These are phyloP conservation scores for Muscicapa comitata DNA, from an alignment of 2,797 vertebrate genomes.

Conservation along the genomic window DNA sequence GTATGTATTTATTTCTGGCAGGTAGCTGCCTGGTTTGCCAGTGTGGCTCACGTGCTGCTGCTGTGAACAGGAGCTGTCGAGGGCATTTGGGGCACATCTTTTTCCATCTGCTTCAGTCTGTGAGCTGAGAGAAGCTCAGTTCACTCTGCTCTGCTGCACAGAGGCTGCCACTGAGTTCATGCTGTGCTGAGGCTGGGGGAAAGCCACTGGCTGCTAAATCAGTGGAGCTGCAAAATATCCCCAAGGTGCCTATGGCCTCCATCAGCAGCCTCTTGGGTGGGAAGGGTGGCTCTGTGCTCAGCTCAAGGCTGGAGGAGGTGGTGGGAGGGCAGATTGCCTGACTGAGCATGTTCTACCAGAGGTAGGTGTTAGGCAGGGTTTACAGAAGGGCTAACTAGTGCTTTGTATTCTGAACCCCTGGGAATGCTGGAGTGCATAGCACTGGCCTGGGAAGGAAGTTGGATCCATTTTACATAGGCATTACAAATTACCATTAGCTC, in stretches of 20 bases:
- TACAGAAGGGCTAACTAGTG: background rate
- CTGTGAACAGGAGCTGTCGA: background rate
- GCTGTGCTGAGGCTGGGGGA: rapidly evolving
- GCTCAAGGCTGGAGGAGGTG: background rate
- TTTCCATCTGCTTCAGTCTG: background rate
- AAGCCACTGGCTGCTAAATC: background rate
- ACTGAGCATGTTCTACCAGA: background rate
- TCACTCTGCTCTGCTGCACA: background rate
- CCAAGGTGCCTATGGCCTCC: background rate
- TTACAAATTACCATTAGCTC: background rate
- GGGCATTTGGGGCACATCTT: background rate
- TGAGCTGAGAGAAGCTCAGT: background rate
- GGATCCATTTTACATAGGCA: background rate
- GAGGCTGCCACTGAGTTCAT: background rate
- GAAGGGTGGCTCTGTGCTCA: background rate
- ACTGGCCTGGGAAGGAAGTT: background rate
- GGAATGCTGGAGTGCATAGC: background rate
- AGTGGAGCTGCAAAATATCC: background rate
- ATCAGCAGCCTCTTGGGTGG: background rate
- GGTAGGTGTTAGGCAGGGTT: background rate
- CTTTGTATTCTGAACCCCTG: background rate
- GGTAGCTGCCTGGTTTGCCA: background rate
- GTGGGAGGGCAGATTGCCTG: background rate
- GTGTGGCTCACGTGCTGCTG: background rate
- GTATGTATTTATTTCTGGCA: background rate